Evolutionary conservation across 2,113 vertebrate species (phyloP), one percentile per base, ranked within the genome.

Genomic region (Nyctereutes procyonoides): DNA sequence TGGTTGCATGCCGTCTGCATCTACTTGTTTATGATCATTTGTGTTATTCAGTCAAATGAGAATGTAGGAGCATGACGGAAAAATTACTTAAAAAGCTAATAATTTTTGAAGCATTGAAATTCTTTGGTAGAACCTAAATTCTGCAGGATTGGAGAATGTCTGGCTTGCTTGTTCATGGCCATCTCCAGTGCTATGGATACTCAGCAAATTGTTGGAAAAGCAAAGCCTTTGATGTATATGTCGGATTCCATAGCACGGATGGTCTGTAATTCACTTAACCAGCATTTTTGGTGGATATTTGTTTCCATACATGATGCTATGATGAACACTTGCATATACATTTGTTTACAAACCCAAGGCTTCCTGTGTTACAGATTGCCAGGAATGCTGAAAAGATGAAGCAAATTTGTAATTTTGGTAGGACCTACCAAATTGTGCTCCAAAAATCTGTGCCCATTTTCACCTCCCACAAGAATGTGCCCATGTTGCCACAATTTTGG

Each of bases 61-160:
- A 89, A 88, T 26, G 15, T 69, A 88, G n/a, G 24, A 38, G 30
- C n/a, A 26, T 28, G 62, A 55, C n/a, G 76, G 62, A 56, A 90
- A 35, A 62, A n/a, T 83, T 30, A 83, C 83, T 83, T 86, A 17
- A 80, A 93, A 88, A 83, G 79, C 43, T 35, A 93, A 74, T 56
- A 67, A 77, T 89, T 93, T 87, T 73, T 86, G 51, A 86, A 84
- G 30, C 43, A 71, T 58, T 30, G 58, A 28, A 16, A 58, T 94
- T 65, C 48, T 93, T 22, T 58, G 53, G 67, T 30, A 76, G 85
- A 79, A 74, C 7, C 55, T 62, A 69, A 79, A 16, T 73, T 28
- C 51, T 63, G 51, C 2, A 74, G 74, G n/a, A 69, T 48, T 19
- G 35, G 32, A 65, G 69, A 55, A 6, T 9, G 15, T 51, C 58